Evolutionary conservation across 2,797 vertebrate genomes (phyloP).

Genomic region (Crocidura indochinensis): DNA sequence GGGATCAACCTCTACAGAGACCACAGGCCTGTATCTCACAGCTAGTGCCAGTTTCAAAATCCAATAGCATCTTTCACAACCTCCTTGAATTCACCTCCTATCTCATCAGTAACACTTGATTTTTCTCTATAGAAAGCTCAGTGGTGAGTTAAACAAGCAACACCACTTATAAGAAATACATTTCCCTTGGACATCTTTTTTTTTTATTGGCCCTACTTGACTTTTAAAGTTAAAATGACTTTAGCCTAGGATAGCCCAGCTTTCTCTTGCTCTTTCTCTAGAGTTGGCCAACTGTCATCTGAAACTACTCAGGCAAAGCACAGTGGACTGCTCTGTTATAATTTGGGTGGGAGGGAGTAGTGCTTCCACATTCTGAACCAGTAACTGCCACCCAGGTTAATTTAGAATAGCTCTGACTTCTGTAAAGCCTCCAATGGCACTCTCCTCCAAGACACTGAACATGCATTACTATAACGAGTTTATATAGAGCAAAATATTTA

Average conservation of each 20-base stretch:
- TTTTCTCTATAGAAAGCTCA: constrained; percentile 45
- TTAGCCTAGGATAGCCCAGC: background rate
- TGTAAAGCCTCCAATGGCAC: background rate
- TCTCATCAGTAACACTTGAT: background rate
- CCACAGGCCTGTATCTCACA: background rate
- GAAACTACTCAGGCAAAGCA: background rate
- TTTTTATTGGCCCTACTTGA: constrained; percentile 3
- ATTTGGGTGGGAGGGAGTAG: background rate
- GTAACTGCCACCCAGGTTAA: constrained; percentile 63
- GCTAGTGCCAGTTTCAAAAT: background rate
- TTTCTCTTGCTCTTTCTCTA: constrained; percentile 23
- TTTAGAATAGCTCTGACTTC: background rate
- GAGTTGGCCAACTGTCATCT: constrained; percentile 43
- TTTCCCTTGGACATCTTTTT: background rate
- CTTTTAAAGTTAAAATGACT: constrained; percentile 57
- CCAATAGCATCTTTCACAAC: constrained; percentile 13
- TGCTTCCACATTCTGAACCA: constrained; percentile 67
- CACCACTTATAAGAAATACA: background rate
- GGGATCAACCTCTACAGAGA: background rate
- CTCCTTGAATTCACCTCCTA: background rate
- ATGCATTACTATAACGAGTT: constrained; percentile 49
- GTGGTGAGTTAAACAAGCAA: background rate
- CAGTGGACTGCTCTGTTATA: constrained; percentile 11
- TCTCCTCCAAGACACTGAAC: constrained; percentile 1
- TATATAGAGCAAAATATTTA: background rate